Conservation (phyloP, 2,113 vertebrate species). For the Noturus placidus region DNA sequence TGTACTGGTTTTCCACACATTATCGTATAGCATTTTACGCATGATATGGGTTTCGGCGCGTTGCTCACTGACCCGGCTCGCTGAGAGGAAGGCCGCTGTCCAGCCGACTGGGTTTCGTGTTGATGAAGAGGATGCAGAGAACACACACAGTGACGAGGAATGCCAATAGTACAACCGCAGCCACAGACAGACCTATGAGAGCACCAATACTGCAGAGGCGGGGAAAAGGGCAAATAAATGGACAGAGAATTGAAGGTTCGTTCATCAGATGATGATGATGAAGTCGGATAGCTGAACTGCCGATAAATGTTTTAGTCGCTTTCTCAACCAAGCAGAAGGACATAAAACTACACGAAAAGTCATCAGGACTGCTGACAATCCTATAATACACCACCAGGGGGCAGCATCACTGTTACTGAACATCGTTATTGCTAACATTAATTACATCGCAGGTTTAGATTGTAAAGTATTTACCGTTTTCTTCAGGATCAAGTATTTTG, state of each 20-base stretch:
- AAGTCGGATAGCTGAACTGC: not conserved
- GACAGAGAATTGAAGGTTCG: not conserved
- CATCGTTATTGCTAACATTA: not conserved
- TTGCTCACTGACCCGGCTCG: constrained; percentile 72
- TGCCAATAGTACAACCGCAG: constrained; percentile 85
- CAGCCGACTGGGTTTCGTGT: constrained; percentile 83
- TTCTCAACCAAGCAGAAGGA: not conserved
- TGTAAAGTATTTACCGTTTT: no score
- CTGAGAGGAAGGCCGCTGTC: constrained; percentile 84
- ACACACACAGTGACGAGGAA: constrained; percentile 89
- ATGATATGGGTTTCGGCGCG: constrained; percentile 44
- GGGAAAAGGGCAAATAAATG: not conserved
- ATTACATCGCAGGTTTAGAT: no score
- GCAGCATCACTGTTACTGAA: not conserved
- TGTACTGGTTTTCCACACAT: constrained; percentile 12
- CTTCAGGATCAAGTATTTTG: no score
- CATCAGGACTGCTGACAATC: not conserved
- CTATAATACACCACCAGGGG: not conserved
- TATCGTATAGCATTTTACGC: not conserved
- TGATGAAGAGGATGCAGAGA: constrained; percentile 91
- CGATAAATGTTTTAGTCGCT: not conserved
- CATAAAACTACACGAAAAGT: not conserved
- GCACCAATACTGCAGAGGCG: constrained; percentile 77
- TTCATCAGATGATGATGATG: not conserved
- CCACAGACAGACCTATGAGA: constrained; percentile 86